Conservation (phyloP, 2,888 invertebrate species). For the Loripinus fragilis region DNA sequence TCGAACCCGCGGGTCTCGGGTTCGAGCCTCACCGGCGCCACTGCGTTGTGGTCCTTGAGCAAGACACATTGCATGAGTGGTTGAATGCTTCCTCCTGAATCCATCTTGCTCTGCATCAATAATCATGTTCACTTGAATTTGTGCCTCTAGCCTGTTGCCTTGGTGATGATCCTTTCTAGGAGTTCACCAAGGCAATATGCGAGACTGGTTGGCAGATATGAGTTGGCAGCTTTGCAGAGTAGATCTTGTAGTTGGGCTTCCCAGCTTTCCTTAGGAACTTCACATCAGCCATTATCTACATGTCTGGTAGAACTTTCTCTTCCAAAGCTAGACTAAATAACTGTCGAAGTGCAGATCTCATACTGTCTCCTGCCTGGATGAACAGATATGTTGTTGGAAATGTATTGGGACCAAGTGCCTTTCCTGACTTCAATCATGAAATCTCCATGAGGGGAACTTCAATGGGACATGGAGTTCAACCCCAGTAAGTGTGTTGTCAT, state of each 20-base stretch:
- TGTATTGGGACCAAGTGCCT: background rate
- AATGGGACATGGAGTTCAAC: too few species aligned
- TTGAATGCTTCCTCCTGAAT: background rate
- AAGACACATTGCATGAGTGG: background rate
- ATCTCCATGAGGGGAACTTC: too few species aligned
- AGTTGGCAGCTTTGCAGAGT: background rate
- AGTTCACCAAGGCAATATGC: background rate
- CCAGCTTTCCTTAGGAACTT: background rate
- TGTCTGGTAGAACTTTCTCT: background rate
- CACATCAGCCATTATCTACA: background rate
- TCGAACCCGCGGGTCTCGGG: too few species aligned
- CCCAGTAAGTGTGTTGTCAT: too few species aligned
- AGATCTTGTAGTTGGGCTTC: background rate
- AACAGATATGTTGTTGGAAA: too few species aligned
- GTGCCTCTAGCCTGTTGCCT: background rate
- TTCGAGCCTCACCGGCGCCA: too few species aligned
- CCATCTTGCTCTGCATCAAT: background rate
- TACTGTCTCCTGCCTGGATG: background rate
- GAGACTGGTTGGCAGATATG: background rate
- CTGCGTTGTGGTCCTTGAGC: too few species aligned
- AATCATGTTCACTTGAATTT: background rate
- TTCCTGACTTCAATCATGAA: background rate
- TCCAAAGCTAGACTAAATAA: background rate
- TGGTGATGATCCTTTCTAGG: background rate
- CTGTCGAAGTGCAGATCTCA: background rate